These are phyloP conservation scores for Planococcus citri DNA, from an alignment of 1,140 invertebrate genomes.

Conservation along the genomic window DNA sequence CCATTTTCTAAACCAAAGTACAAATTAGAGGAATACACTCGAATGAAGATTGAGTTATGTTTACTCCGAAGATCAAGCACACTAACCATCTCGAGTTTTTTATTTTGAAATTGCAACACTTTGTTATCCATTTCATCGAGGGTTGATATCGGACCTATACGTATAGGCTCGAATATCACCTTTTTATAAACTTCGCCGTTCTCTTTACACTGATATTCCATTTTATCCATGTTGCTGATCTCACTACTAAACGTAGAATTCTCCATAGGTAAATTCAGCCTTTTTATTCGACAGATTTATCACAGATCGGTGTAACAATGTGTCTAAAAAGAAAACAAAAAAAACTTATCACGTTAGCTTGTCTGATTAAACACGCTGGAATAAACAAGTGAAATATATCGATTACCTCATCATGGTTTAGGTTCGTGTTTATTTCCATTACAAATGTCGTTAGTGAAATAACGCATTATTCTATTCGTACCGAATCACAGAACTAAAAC, in stretches of 20 bases:
- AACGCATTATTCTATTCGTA: too few species aligned
- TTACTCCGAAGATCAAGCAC: slow-evolving; percentile 35
- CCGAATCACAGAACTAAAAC: too few species aligned
- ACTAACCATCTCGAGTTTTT: slow-evolving; percentile 68
- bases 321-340: not conserved
- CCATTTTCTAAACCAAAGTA: slow-evolving; percentile 50
- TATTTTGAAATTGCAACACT: slow-evolving; percentile 94
- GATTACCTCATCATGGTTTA: too few species aligned
- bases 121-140: slow-evolving; percentile 96
- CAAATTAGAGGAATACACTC: not conserved
- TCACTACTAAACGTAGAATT: not conserved
- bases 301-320: not conserved
- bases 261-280: not conserved
- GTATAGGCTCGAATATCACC: slow-evolving; percentile 83
- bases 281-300: not conserved
- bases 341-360: not conserved
- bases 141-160: slow-evolving; percentile 83
- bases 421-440: too few species aligned
- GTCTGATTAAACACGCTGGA: too few species aligned
- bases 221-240: not conserved
- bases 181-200: slow-evolving; percentile 46
- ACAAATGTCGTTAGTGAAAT: too few species aligned
- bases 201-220: not conserved
- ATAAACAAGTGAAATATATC: too few species aligned
- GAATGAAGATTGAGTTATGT: not conserved